Evolutionary conservation across 2,113 vertebrate genomes (phyloP).

Genomic region (Pelobates fuscus): DNA sequence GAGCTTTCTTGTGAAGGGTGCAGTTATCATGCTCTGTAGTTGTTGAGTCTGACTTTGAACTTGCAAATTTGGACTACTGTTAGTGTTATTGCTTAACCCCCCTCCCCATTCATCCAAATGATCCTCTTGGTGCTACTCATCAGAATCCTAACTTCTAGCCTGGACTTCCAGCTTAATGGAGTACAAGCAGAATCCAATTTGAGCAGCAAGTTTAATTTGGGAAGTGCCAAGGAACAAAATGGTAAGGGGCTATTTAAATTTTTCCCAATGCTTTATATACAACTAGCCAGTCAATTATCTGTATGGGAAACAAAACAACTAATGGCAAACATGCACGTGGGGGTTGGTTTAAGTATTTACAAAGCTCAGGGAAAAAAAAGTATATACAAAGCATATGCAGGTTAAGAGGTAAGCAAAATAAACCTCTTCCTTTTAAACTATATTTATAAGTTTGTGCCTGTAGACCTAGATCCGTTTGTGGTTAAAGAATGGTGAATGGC

Average conservation of each 20-base stretch:
- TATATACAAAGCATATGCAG: background rate
- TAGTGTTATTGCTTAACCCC: conserved; percentile 61
- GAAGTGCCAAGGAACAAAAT: conserved; percentile 89
- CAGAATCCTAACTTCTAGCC: conserved; percentile 79
- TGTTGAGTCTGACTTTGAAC: conserved; percentile 78
- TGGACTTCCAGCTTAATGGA: conserved; percentile 78
- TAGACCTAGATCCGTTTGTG: conserved; percentile 41
- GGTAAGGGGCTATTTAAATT: conserved; percentile 71
- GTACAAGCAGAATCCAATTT: conserved; percentile 84
- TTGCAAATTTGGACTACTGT: conserved; percentile 64
- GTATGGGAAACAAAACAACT: conserved; percentile 12
- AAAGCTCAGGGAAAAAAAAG: background rate
- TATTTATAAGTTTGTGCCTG: conserved; percentile 28
- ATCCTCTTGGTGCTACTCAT: conserved; percentile 87
- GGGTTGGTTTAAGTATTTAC: background rate
- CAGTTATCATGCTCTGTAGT: conserved; percentile 77
- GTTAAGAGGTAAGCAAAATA: conserved; percentile 28
- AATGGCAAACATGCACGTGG: conserved; percentile 13
- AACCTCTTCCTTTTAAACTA: background rate
- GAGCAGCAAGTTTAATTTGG: conserved; percentile 82
- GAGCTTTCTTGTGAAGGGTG: conserved; percentile 72
- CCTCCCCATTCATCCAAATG: conserved; percentile 86
- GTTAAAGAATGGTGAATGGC: conserved; percentile 67
- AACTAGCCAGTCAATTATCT: background rate
- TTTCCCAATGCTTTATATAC: background rate